Conservation (phyloP, 2,888 invertebrate genomes). For the Subacronicta megacephala region DNA sequence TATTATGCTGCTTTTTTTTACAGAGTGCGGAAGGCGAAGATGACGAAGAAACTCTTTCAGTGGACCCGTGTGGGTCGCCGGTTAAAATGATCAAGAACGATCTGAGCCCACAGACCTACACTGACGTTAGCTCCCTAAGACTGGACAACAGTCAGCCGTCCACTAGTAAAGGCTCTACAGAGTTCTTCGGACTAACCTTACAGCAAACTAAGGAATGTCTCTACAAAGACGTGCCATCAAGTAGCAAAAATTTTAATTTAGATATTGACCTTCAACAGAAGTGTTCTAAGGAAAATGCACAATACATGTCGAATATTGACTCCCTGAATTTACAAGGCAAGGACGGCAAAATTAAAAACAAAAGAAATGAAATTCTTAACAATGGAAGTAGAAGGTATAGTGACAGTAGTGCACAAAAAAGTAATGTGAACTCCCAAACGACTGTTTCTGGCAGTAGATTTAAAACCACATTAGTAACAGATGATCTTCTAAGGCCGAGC, state of each 20-base stretch:
- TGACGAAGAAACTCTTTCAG: slow-evolving; percentile 89
- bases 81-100: slow-evolving; percentile 78
- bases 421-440: slow-evolving; percentile 62
- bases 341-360: slow-evolving; percentile 66
- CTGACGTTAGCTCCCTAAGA: slow-evolving; percentile 50
- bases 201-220: slow-evolving; percentile 80
- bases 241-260: slow-evolving; percentile 81
- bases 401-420: slow-evolving; percentile 80
- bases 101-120: slow-evolving; percentile 68
- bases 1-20: background rate
- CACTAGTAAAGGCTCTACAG: slow-evolving; percentile 66
- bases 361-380: slow-evolving; percentile 74
- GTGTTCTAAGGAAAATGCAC: slow-evolving; percentile 69
- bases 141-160: slow-evolving; percentile 65
- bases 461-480: slow-evolving; percentile 80
- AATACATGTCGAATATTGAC: slow-evolving; percentile 68
- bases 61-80: slow-evolving; percentile 82
- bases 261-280: slow-evolving; percentile 74
- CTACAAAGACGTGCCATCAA: slow-evolving; percentile 81
- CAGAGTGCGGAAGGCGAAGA: slow-evolving; percentile 89
- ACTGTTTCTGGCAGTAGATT: slow-evolving; percentile 75
- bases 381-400: slow-evolving; percentile 81
- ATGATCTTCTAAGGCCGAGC: slow-evolving; percentile 70
- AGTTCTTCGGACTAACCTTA: slow-evolving; percentile 76
- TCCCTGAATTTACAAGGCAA: slow-evolving; percentile 72